A percentile compares a stretch with the other conserved stretches of the same genome.
Evolutionary conservation across 1,140 invertebrate species (phyloP).

Genomic region (Drosophila leontia): DNA sequence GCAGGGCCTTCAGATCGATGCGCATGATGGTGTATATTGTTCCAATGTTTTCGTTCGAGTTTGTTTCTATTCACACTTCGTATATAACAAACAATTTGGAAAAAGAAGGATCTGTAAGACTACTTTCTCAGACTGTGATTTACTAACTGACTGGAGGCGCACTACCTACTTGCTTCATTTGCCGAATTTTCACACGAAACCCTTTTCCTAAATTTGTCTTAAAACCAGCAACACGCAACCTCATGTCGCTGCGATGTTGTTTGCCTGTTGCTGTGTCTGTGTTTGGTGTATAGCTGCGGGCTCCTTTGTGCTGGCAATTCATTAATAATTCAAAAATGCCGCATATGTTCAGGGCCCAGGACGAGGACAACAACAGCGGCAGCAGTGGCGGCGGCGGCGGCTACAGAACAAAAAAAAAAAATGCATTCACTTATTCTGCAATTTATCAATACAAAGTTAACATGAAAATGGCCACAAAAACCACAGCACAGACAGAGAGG

Average conservation of each 20-base stretch:
- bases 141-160: conserved; percentile 1
- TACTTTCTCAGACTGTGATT: conserved; percentile 1
- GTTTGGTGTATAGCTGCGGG: conserved; percentile 56
- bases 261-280: conserved; percentile 16
- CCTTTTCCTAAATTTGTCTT: conserved; percentile 41
- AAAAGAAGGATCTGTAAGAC: not conserved
- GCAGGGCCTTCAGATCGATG: conserved; percentile 48
- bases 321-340: conserved; percentile 80
- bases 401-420: conserved; percentile 31
- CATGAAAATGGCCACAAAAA: conserved; percentile 67
- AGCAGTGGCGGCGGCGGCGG: conserved; percentile 7
- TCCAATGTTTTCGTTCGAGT: not conserved
- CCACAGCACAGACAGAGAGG: conserved; percentile 47
- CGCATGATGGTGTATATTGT: conserved; percentile 25
- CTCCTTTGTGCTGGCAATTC: conserved; percentile 70
- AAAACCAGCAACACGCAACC: conserved; percentile 54
- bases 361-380: conserved; percentile 21
- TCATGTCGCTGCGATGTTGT: conserved; percentile 26
- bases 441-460: conserved; percentile 74
- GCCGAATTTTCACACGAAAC: conserved; percentile 65
- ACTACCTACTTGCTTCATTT: conserved; percentile 1
- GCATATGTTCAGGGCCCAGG: conserved; percentile 59
- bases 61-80: conserved; percentile 10
- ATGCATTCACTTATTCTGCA: conserved; percentile 76
- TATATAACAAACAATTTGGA: conserved; percentile 38